These are phyloP conservation scores for Poicephalus gulielmi DNA, from an alignment of 2,113 vertebrate species.

Conservation along the genomic window DNA sequence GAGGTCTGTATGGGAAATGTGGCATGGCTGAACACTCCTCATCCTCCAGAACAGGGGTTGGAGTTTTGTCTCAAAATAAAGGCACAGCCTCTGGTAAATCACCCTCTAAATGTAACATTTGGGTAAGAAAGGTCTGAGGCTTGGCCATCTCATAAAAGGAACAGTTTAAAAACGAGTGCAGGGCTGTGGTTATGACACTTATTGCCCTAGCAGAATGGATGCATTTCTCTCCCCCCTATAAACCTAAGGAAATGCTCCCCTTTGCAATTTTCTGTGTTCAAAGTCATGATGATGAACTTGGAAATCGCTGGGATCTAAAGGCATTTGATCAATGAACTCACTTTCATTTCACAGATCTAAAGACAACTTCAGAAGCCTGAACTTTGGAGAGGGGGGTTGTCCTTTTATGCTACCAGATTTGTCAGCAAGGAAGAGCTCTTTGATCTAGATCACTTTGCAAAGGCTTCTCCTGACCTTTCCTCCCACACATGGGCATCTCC, in stretches of 20 bases:
- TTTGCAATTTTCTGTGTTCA: neutral
- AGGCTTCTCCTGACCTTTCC: slow-evolving; percentile 1
- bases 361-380: slow-evolving; percentile 27
- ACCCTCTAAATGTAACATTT: neutral
- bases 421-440: slow-evolving; percentile 34
- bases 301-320: slow-evolving; percentile 12
- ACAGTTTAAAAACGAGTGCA: neutral
- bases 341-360: slow-evolving; percentile 50
- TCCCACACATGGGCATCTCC: neutral
- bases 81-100: neutral
- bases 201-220: accelerated
- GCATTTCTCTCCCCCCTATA: neutral
- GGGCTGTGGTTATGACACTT: neutral
- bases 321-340: slow-evolving; percentile 14
- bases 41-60: neutral
- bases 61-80: neutral
- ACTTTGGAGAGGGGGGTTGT: neutral
- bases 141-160: neutral
- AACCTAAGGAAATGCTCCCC: neutral
- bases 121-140: neutral
- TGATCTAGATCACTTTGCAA: slow-evolving; percentile 4
- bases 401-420: slow-evolving; percentile 31
- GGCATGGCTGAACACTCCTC: neutral
- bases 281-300: neutral
- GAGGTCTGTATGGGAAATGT: neutral